These are phyloP conservation scores for Masticophis lateralis DNA, from an alignment of 2,797 vertebrate species.

Conservation along the genomic window DNA sequence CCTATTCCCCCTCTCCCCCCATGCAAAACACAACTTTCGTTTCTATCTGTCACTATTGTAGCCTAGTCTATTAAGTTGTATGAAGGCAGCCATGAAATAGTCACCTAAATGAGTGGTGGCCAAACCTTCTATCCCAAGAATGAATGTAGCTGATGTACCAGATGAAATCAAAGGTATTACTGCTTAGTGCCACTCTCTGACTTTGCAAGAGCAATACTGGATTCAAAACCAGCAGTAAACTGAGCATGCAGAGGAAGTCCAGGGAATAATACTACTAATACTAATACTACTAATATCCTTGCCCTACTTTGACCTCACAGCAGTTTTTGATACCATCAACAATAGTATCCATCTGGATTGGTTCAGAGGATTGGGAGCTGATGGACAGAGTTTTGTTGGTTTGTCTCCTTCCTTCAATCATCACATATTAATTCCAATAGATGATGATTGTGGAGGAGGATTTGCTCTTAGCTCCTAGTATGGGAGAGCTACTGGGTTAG, in stretches of 20 bases:
- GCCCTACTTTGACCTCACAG: background rate
- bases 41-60: background rate
- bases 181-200: background rate
- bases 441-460: background rate
- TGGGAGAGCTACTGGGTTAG: background rate
- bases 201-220: background rate
- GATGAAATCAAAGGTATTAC: background rate
- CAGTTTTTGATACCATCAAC: background rate
- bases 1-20: background rate
- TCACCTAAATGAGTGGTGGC: background rate
- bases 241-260: background rate
- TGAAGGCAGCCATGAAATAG: background rate
- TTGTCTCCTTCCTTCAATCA: background rate
- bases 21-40: background rate
- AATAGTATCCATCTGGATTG: background rate
- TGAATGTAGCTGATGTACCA: background rate
- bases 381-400: background rate
- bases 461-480: background rate
- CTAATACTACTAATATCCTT: background rate
- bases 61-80: background rate
- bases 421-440: background rate
- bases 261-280: background rate
- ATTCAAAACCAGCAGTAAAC: background rate
- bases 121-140: background rate
- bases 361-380: background rate